A percentile compares a stretch with the other conserved stretches of the same genome.
These are phyloP conservation scores for Circaetus cinerascens DNA, from an alignment of 2,113 vertebrate species.

Conservation along the genomic window DNA sequence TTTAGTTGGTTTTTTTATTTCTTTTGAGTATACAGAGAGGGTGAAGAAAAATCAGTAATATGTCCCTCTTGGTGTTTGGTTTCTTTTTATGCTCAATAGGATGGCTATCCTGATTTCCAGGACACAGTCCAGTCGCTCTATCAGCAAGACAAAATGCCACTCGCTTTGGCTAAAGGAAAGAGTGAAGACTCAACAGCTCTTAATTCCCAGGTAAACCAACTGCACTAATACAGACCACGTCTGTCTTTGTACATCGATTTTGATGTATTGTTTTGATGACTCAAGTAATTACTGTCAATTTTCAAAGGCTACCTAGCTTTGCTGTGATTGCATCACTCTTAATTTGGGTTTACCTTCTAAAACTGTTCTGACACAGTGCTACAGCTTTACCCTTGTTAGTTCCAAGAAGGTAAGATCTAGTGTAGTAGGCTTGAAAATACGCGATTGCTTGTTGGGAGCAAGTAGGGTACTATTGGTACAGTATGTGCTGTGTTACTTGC, in stretches of 20 bases:
- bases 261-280: background rate
- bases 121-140: constrained; percentile 88
- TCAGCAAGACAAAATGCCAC: constrained; percentile 87
- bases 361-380: background rate
- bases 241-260: background rate
- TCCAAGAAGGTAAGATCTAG: background rate
- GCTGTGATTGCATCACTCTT: background rate
- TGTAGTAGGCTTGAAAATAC: background rate
- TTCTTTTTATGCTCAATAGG: constrained; percentile 71
- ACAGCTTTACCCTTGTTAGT: background rate
- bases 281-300: background rate
- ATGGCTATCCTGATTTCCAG: constrained; percentile 92
- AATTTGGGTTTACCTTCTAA: constrained; percentile 5
- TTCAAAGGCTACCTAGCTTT: constrained; percentile 12
- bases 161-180: constrained; percentile 86
- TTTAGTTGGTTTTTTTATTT: background rate
- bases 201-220: constrained; percentile 82
- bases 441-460: background rate
- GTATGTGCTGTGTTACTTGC: background rate
- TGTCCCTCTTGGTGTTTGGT: background rate
- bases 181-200: constrained; percentile 87
- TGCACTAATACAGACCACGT: background rate
- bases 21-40: background rate
- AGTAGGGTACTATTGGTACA: constrained; percentile 26
- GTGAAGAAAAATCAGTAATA: background rate